Evolutionary conservation across 2,888 invertebrate species (phyloP), one percentile per base, ranked within the genome.

Genomic region (Malthinus flaveolus): DNA sequence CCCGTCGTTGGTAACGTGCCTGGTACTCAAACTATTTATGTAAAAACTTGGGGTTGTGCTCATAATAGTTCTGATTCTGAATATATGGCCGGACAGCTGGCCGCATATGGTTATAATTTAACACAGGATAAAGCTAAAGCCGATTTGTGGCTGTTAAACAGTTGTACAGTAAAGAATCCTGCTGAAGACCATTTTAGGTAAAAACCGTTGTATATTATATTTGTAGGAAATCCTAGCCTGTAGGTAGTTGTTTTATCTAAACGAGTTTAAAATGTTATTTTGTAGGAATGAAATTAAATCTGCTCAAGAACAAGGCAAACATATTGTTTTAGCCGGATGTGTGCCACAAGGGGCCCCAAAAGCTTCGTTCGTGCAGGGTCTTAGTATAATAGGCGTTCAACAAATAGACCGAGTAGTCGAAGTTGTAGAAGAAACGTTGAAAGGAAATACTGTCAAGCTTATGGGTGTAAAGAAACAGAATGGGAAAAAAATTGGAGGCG

Each of bases 51-150:
- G 97, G 97, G 97, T 3, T 98, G 97, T 77, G 91, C 97, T 0
- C 98, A 99, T 80, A 99, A 99, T 78, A 96, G 88, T 76, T 96
- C 96, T 0, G 98, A 99, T 77, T 92, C 95, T 1, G 98, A 99
- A 81, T 99, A 99, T 75, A 99, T 99, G 98, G 95, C 96, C 0
- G 98, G 98, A 0, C 88, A 96, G 68, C 80, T 99, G 56, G 89
- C 93, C 0, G 85, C 90, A 0, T 92, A 90, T 71, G 97, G 97
- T 0, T 97, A 96, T 76, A 85, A 83, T 53, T 82, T 97, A 45
- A 92, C 91, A 0, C 88, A 91, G 42, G 86, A 91, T 59, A 92
- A 93, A 78, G 81, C 84, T 46, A 81, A 83, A 8, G 97, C 98
- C 0, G 92, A 97, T 78, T 80, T 99, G 32, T 97, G 97, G 97